phyloP scores from a whole-genome alignment of 2,888 invertebrate genomes.

The Lymantria monacha region DNA sequence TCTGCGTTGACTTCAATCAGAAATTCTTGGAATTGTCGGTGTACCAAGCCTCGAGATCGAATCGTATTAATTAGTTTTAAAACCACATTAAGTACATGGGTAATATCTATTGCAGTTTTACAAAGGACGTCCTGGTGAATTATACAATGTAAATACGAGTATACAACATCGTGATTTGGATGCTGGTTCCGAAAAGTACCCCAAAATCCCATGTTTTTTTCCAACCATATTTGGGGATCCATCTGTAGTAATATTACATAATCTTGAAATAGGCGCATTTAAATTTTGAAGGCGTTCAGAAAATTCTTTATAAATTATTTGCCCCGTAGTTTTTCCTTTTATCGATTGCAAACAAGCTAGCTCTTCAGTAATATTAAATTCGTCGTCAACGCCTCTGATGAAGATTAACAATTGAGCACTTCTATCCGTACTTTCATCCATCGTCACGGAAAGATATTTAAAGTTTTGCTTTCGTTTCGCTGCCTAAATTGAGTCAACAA shows the following conservation, averaged over 20 bases:
- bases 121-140: too few species aligned
- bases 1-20: too few species aligned
- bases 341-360: conserved; percentile 15
- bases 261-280: conserved; percentile 14
- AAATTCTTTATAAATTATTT: conserved; percentile 19
- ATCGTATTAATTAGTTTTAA: too few species aligned
- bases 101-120: too few species aligned
- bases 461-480: conserved; percentile 16
- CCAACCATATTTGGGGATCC: conserved; percentile 21
- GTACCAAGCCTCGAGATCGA: too few species aligned
- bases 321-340: conserved; percentile 16
- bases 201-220: conserved; percentile 17
- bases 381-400: conserved; percentile 15
- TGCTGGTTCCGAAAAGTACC: conserved; percentile 15
- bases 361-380: conserved; percentile 16
- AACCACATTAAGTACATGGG: too few species aligned
- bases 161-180: too few species aligned
- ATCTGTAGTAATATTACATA: conserved; percentile 18
- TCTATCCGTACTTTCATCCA: conserved; percentile 31
- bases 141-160: too few species aligned
- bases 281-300: conserved; percentile 12
- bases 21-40: too few species aligned
- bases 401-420: conserved; percentile 16
- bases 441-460: conserved; percentile 25
- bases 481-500: conserved; percentile 16